Percentiles rank a stretch among this genome's conserved stretches.
phyloP scores from a whole-genome alignment of 2,113 vertebrate genomes.

The Prionailurus viverrinus region DNA sequence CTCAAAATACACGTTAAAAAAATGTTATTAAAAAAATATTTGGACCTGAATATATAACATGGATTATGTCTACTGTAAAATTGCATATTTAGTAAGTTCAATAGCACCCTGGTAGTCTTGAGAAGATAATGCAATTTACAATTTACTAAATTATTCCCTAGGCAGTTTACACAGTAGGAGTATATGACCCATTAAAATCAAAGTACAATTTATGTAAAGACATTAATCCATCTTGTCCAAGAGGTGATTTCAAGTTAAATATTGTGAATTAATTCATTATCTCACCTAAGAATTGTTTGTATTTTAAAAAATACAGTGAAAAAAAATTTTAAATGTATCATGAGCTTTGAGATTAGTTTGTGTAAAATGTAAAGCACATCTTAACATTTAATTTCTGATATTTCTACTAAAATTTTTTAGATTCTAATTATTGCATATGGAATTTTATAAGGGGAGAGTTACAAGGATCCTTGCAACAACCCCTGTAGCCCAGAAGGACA shows the following conservation, averaged over 20 bases:
- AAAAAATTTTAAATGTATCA: neutral
- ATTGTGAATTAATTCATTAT: neutral
- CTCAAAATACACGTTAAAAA: too few relatives aligned
- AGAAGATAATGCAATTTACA: conserved; percentile 25
- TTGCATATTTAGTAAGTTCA: neutral
- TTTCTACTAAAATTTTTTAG: neutral
- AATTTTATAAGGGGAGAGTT: neutral
- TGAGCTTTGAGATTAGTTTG: neutral
- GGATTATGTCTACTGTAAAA: neutral
- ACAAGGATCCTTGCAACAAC: neutral
- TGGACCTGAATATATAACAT: conserved; percentile 22
- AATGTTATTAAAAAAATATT: neutral
- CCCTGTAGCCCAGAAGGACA: neutral
- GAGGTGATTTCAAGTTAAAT: conserved; percentile 34
- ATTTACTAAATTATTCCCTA: conserved; percentile 34
- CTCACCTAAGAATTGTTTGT: conserved; percentile 23
- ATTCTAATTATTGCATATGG: neutral
- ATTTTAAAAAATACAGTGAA: neutral
- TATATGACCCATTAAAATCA: conserved; percentile 14
- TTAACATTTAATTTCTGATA: neutral
- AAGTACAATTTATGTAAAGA: neutral
- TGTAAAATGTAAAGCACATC: neutral
- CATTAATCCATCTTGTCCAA: conserved; percentile 9
- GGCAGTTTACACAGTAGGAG: neutral
- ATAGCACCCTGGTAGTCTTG: neutral